Evolutionary conservation across 2,113 vertebrate genomes (phyloP).

Genomic region (Eleginops maclovinus): DNA sequence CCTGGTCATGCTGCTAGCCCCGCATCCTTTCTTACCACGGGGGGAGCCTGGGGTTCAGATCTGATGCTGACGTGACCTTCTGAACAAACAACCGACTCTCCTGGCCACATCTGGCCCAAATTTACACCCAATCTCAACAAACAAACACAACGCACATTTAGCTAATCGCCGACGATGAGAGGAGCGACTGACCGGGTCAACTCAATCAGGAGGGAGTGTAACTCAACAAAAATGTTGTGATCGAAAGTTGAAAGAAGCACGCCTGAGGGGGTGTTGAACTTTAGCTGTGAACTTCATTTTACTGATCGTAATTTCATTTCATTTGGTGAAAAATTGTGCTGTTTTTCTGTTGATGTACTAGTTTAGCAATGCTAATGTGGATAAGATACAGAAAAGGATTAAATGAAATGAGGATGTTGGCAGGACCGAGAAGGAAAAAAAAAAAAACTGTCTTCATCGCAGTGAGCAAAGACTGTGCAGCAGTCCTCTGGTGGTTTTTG

Average conservation of each 20-base stretch:
- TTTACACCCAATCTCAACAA: constrained; percentile 91
- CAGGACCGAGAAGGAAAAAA: constrained; percentile 12
- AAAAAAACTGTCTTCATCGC: constrained; percentile 43
- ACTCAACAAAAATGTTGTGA: constrained; percentile 14
- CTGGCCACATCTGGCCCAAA: constrained; percentile 88
- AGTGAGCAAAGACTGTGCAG: constrained; percentile 41
- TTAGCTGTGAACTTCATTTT: neutral
- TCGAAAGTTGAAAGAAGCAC: constrained; percentile 10
- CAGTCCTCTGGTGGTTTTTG: constrained; percentile 32
- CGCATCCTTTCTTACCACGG: constrained; percentile 84
- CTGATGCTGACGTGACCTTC: constrained; percentile 85
- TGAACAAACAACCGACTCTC: constrained; percentile 81
- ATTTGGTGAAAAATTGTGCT: neutral
- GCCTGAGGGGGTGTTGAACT: neutral
- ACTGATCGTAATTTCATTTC: neutral
- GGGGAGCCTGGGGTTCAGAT: constrained; percentile 80
- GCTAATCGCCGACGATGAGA: constrained; percentile 53
- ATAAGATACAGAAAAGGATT: constrained; percentile 4
- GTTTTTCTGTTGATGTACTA: neutral
- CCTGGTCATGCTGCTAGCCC: constrained; percentile 82
- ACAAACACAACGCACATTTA: constrained; percentile 82
- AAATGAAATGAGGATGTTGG: constrained; percentile 3
- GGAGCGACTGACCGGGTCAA: constrained; percentile 49
- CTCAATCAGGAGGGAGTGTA: constrained; percentile 34
- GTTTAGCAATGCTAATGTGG: neutral